Conservation (phyloP, 2,888 invertebrate genomes). For the Mylabris sibirica region DNA sequence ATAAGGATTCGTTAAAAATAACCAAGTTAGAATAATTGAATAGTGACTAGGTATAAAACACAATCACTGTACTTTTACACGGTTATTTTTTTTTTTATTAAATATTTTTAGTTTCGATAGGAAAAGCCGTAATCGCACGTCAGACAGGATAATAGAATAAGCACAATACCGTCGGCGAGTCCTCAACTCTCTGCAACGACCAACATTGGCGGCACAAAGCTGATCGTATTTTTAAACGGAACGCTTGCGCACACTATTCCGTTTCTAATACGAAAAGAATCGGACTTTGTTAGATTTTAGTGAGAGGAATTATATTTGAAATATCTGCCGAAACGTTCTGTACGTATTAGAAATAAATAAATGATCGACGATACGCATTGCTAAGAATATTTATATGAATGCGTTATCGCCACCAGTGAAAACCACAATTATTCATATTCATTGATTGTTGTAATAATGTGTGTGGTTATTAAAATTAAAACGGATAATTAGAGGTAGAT, state of each 20-base stretch:
- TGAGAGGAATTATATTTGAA: neutral
- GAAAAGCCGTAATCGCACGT: conserved; percentile 18
- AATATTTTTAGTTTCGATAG: conserved; percentile 18
- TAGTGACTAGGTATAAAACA: conserved; percentile 2
- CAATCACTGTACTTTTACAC: neutral
- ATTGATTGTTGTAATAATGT: neutral
- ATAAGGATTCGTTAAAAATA: neutral
- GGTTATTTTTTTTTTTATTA: conserved; percentile 12
- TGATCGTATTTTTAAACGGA: conserved; percentile 35
- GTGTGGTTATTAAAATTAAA: too few relatives aligned
- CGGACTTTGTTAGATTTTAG: conserved; percentile 20
- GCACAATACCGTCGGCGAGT: neutral
- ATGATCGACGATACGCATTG: conserved; percentile 14
- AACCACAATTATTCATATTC: conserved; percentile 26
- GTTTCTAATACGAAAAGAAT: conserved; percentile 17
- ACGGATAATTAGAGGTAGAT: neutral
- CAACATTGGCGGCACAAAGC: conserved; percentile 35
- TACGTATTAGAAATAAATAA: conserved; percentile 14
- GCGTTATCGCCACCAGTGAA: conserved; percentile 22
- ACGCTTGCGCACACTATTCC: conserved; percentile 29
- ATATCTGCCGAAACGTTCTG: neutral
- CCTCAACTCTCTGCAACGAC: conserved; percentile 18
- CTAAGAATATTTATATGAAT: conserved; percentile 27
- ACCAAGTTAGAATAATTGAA: neutral
- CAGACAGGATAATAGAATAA: conserved; percentile 5